Base-by-base conservation (phyloP, 2,113 vertebrate species). In the Antigone vipio region DNA sequence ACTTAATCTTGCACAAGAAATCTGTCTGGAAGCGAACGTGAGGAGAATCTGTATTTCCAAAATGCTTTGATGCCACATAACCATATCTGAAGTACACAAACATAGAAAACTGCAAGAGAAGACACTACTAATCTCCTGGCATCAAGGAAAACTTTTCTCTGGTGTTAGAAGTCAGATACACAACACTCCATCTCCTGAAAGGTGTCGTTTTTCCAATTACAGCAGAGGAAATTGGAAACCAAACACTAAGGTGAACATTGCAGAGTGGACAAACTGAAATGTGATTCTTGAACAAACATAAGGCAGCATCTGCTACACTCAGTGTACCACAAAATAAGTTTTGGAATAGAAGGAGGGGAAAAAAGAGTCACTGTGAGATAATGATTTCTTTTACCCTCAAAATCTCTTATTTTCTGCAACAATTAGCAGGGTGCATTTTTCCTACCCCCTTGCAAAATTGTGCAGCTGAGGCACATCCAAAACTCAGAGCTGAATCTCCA, bases 161-260 rank as follows among this genome's bases (percentile, higher is more conserved):
- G 18, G 60, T 20, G 35, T 49, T 27, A 42, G 44, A 89, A 76
- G 77, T 50, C 78, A 88, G 29, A 53, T 38, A 73, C 34, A 44
- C 47, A 92, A n/a, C 60, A 59, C n/a, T 55, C 44, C 50, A n/a
- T 18, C 77, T 88, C 77, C 74, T 73, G 53, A 89, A 89, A 76
- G 81, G 74, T 89, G 69, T 79, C 26, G 0, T 75, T 85, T 88
- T 89, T 50, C 86, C 74, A 92, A 9, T 88, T 88, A 79, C 29
- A 63, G 87, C 42, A 62, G 16, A 73, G 58, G 86, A 97, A 91
- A 88, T 40, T 89, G 80, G 91, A 96, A 91, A 84, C 73, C 83
- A 69, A 86, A 40, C 74, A 32, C 62, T 11, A 26, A 69, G 27
- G n/a, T 50, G 89, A 94, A 89, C 91, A 85, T 0, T 69, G 85